Conservation (phyloP, 1,140 invertebrate species). For the Drosophila parvula region DNA sequence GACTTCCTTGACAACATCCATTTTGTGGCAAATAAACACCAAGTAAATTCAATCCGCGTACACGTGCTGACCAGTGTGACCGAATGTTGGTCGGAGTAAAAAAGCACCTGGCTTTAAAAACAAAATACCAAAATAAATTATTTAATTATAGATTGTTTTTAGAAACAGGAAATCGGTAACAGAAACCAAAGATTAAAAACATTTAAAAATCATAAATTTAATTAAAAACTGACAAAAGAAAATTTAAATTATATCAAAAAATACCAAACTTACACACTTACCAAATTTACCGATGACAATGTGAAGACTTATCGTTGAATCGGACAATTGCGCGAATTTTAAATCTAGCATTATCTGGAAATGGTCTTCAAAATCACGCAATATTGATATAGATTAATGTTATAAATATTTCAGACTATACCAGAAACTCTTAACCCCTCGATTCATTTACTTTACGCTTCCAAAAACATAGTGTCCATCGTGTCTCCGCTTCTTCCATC, state of each 20-base stretch:
- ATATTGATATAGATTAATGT: not conserved
- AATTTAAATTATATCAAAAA: not conserved
- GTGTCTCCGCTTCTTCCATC: constrained; percentile 32
- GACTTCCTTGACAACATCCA: constrained; percentile 88
- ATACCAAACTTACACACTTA: not conserved
- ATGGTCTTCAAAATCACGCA: not conserved
- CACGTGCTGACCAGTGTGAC: constrained; percentile 60
- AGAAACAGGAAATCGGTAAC: too few species aligned
- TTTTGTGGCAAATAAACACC: constrained; percentile 77
- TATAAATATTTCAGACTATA: not conserved
- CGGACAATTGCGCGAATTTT: not conserved
- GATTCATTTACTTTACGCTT: not conserved
- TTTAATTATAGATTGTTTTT: not conserved
- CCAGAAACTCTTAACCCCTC: not conserved
- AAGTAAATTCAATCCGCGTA: constrained; percentile 45
- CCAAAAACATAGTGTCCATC: constrained; percentile 22
- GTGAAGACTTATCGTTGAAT: not conserved
- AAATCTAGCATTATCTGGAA: not conserved
- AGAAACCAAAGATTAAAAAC: not conserved
- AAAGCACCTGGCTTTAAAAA: not conserved
- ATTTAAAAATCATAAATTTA: not conserved
- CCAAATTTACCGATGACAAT: not conserved
- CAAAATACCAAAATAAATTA: not conserved
- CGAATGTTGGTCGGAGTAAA: not conserved
- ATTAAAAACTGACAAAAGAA: not conserved